Conservation (phyloP, 2,888 invertebrate species). For the Lucinisca nassula region DNA sequence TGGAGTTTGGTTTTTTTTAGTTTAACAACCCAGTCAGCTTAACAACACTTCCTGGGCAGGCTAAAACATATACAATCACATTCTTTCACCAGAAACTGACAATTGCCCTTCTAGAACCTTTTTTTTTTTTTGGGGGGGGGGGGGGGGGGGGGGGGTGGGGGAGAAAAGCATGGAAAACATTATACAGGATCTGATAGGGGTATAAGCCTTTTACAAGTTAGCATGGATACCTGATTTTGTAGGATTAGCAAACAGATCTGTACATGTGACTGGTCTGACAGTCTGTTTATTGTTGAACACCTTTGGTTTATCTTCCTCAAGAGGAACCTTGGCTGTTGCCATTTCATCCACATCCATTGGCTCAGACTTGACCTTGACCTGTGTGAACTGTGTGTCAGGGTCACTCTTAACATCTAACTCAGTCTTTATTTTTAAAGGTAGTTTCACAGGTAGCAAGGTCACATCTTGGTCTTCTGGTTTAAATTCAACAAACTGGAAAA, state of each 20-base stretch:
- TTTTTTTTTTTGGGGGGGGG: too few species aligned
- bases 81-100: too few species aligned
- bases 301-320: constrained; percentile 30
- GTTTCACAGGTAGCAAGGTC: constrained; percentile 68
- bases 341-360: constrained; percentile 43
- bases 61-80: too few species aligned
- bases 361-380: constrained; percentile 66
- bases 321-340: neutral
- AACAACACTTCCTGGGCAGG: too few species aligned
- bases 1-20: too few species aligned
- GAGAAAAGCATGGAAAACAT: too few species aligned
- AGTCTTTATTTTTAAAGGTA: constrained; percentile 71
- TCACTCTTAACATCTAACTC: constrained; percentile 42
- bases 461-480: constrained; percentile 53
- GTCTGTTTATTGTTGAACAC: neutral
- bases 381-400: constrained; percentile 42
- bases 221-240: constrained; percentile 62
- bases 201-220: neutral
- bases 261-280: constrained; percentile 47
- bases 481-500: neutral
- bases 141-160: too few species aligned
- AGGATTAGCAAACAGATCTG: constrained; percentile 66
- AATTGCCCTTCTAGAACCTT: too few species aligned
- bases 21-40: too few species aligned
- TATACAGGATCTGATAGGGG: neutral